Conservation (phyloP, 1,140 invertebrate genomes). For the Diploscapter pachys region DNA sequence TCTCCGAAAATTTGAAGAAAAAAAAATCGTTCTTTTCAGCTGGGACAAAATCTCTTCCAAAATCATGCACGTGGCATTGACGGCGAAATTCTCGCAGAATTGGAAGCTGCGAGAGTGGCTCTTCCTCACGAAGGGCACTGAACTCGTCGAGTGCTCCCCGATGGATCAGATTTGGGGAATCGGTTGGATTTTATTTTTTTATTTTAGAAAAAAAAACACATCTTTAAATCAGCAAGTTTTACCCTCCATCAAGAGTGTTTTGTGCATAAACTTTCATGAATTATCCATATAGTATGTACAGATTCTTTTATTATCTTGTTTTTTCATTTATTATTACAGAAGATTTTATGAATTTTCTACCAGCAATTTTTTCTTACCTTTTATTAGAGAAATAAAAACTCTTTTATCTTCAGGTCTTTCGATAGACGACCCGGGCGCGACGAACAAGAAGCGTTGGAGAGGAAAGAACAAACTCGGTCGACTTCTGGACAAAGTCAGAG, state of each 20-base stretch:
- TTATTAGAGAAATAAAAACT: no score
- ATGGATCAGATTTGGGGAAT: constrained; percentile 23
- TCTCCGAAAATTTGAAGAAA: no score
- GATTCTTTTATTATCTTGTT: not conserved
- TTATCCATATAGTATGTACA: not conserved
- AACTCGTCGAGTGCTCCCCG: constrained; percentile 10
- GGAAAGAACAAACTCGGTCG: constrained; percentile 19
- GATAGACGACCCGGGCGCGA: not conserved
- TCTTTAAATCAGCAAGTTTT: not conserved
- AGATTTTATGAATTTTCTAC: no score
- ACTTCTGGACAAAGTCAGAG: constrained; percentile 13
- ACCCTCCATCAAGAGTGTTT: not conserved
- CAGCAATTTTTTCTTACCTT: no score
- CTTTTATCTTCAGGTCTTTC: constrained; percentile 3
- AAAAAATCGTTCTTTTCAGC: constrained; percentile 1
- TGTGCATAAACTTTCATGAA: not conserved
- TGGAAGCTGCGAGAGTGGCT: constrained; percentile 4
- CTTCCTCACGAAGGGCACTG: constrained; percentile 9
- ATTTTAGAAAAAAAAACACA: constrained; percentile 3
- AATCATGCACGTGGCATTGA: constrained; percentile 16
- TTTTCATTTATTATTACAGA: not conserved
- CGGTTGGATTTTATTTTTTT: constrained; percentile 1
- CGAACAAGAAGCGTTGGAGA: constrained; percentile 11
- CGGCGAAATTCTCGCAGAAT: constrained; percentile 21
- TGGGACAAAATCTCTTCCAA: constrained; percentile 5